phyloP scores from a whole-genome alignment of 2,888 invertebrate genomes.

The Meghimatium bilineatum region DNA sequence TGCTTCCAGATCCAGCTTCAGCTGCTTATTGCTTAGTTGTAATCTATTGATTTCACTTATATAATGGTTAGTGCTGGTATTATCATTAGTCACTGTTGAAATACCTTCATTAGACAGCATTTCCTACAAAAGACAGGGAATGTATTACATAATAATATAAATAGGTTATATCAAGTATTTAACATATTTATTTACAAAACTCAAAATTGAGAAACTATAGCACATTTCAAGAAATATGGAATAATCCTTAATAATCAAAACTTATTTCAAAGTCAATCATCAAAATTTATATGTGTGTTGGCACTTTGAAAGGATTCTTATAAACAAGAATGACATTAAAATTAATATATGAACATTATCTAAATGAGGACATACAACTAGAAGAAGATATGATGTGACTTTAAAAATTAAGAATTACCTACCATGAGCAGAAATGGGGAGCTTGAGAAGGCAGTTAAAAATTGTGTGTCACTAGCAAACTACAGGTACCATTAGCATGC shows the following conservation, averaged over 20 bases:
- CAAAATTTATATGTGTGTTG: too few relatives aligned
- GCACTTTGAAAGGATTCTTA: too few relatives aligned
- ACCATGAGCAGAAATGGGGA: too few relatives aligned
- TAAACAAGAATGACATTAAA: too few relatives aligned
- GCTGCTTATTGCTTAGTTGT: conserved; percentile 65
- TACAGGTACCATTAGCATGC: too few relatives aligned
- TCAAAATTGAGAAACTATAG: not conserved
- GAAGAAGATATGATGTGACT: too few relatives aligned
- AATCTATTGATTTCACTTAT: conserved; percentile 58
- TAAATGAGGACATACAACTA: too few relatives aligned
- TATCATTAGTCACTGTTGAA: conserved; percentile 18
- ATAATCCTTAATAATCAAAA: not conserved
- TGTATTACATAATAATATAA: not conserved
- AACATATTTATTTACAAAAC: not conserved
- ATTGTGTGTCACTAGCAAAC: too few relatives aligned
- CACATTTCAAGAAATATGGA: not conserved
- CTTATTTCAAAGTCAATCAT: not conserved
- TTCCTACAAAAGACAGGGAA: not conserved
- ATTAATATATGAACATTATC: too few relatives aligned
- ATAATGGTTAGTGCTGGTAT: conserved; percentile 22
- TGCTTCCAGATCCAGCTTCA: conserved; percentile 63
- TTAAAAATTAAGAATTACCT: too few relatives aligned
- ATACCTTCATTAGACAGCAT: not conserved
- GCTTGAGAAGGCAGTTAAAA: too few relatives aligned
- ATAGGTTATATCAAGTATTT: not conserved